Evolutionary conservation across 2,888 invertebrate species (phyloP).

Genomic region (Epinotia demarniana): DNA sequence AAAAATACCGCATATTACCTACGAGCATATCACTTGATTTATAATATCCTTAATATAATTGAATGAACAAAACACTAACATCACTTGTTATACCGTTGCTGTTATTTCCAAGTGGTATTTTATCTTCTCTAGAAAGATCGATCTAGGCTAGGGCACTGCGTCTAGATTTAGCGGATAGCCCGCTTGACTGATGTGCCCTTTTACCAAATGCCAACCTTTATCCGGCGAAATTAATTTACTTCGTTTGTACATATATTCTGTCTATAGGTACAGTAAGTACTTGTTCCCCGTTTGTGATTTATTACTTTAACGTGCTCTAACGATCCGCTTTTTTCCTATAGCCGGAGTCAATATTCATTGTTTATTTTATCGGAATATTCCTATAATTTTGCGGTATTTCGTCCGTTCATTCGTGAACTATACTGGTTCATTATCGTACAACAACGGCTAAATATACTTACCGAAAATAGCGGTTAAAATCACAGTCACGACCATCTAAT

Average conservation of each 20-base stretch:
- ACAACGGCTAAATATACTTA: constrained; percentile 16
- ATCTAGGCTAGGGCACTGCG: constrained; percentile 39
- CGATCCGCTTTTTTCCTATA: constrained; percentile 7
- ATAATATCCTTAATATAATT: constrained; percentile 18
- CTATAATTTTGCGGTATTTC: constrained; percentile 27
- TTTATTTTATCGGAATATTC: constrained; percentile 29
- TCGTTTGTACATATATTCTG: constrained; percentile 27
- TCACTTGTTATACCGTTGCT: constrained; percentile 11
- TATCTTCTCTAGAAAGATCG: constrained; percentile 39
- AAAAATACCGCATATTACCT: background rate
- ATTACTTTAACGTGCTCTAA: constrained; percentile 30
- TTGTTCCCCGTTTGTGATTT: constrained; percentile 25
- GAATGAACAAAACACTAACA: constrained; percentile 14
- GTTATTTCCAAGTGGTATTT: constrained; percentile 36
- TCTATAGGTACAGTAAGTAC: constrained; percentile 21
- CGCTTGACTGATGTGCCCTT: constrained; percentile 39
- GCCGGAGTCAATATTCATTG: constrained; percentile 13
- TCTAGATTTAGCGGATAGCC: constrained; percentile 44
- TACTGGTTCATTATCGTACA: constrained; percentile 40
- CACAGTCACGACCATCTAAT: background rate
- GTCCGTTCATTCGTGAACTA: constrained; percentile 13
- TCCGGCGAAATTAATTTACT: constrained; percentile 44
- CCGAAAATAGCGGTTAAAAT: background rate
- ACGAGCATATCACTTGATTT: constrained; percentile 16
- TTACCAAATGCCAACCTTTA: constrained; percentile 44